Conservation (phyloP, 1,140 invertebrate genomes). For the Apis cerana region DNA sequence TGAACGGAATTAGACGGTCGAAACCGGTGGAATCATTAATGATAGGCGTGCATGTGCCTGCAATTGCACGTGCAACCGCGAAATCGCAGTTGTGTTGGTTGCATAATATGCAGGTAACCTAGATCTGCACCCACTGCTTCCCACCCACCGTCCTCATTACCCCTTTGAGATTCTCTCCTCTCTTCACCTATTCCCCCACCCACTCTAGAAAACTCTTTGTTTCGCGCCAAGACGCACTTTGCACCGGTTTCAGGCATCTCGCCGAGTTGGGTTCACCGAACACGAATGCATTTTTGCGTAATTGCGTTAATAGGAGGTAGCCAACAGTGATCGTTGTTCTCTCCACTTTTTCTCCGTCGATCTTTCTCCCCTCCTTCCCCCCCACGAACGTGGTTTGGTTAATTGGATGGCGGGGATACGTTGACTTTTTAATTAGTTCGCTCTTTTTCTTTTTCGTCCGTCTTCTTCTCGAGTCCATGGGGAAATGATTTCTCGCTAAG, state of each 20-base stretch:
- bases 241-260: constrained; percentile 5
- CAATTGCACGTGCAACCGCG: constrained; percentile 59
- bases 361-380: too few relatives aligned
- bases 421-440: constrained; percentile 16
- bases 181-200: not conserved
- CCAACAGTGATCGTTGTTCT: not conserved
- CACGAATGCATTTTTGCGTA: constrained; percentile 13
- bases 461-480: too few relatives aligned
- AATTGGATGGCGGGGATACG: constrained; percentile 21
- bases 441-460: not conserved
- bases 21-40: constrained; percentile 31
- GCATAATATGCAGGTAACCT: constrained; percentile 80
- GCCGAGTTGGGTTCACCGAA: constrained; percentile 2
- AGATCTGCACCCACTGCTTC: constrained; percentile 74
- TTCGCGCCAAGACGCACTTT: constrained; percentile 45
- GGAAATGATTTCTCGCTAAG: not conserved
- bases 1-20: not conserved
- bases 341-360: not conserved
- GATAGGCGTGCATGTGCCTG: constrained; percentile 36
- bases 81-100: constrained; percentile 70
- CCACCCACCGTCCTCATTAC: constrained; percentile 75
- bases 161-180: constrained; percentile 58
- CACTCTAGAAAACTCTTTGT: constrained; percentile 54
- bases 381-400: not conserved
- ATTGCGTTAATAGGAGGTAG: not conserved